Percentiles rank a stretch among this genome's conserved stretches.
phyloP scores from a whole-genome alignment of 2,888 invertebrate species.

The Nipponacmea schrenckii region DNA sequence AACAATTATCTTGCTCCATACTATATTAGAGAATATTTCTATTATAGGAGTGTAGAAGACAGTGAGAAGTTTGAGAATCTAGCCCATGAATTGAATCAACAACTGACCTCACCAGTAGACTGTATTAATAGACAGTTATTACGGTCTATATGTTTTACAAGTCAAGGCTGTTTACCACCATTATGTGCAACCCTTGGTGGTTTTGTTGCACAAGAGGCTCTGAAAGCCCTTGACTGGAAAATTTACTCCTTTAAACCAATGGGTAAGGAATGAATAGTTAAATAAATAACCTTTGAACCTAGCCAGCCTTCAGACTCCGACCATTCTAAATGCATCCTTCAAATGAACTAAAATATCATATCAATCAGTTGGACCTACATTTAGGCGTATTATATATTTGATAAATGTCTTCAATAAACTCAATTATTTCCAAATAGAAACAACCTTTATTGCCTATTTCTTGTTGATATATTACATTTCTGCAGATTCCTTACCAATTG shows the following conservation, averaged over 20 bases:
- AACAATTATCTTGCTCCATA: too few relatives aligned
- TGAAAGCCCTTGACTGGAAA: conserved; percentile 69
- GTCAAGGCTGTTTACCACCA: conserved; percentile 60
- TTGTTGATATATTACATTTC: too few relatives aligned
- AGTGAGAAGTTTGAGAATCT: conserved; percentile 30
- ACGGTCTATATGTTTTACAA: conserved; percentile 52
- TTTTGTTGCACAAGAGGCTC: conserved; percentile 67
- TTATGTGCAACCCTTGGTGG: conserved; percentile 67
- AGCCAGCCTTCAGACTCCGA: too few relatives aligned
- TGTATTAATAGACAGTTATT: conserved; percentile 38
- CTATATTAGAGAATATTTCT: not conserved
- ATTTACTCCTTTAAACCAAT: conserved; percentile 68
- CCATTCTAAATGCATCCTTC: too few relatives aligned
- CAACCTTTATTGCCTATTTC: not conserved
- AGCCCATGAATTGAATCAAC: conserved; percentile 36
- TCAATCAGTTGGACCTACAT: too few relatives aligned
- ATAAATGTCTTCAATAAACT: not conserved
- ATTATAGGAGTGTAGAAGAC: conserved; percentile 39
- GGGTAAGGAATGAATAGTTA: conserved; percentile 50
- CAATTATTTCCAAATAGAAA: not conserved
- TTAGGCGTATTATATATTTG: not conserved
- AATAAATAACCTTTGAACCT: too few relatives aligned
- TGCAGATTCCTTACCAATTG: too few relatives aligned
- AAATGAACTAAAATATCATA: too few relatives aligned
- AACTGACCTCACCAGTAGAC: conserved; percentile 32